Evolutionary conservation across 2,888 invertebrate genomes (phyloP).

Genomic region (Anoplius nigerrimus): DNA sequence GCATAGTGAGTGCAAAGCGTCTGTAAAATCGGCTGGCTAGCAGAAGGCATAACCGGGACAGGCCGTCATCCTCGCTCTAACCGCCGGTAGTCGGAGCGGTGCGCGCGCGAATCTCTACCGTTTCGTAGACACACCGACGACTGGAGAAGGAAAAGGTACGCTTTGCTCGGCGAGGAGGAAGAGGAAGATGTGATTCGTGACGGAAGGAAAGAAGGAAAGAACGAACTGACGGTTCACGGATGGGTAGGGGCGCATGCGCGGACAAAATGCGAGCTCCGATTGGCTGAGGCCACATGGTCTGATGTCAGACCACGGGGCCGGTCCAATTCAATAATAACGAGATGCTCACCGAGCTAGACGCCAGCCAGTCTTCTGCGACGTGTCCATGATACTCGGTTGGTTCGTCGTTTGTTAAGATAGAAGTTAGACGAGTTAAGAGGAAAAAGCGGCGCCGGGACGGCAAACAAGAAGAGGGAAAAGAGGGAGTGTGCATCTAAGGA

Average conservation of each 20-base stretch:
- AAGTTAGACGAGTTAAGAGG: too few species aligned
- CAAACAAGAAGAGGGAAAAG: background rate
- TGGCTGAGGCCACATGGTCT: conserved; percentile 84
- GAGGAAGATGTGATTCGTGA: conserved; percentile 18
- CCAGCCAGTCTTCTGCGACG: conserved; percentile 49
- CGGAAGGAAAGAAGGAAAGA: conserved; percentile 27
- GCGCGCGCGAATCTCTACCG: too few species aligned
- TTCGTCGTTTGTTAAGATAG: background rate
- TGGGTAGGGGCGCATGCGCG: conserved; percentile 64
- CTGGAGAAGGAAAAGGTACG: background rate
- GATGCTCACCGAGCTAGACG: conserved; percentile 64
- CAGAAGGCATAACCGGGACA: too few species aligned
- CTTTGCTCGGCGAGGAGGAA: background rate
- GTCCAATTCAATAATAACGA: conserved; percentile 75
- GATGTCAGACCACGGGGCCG: conserved; percentile 84
- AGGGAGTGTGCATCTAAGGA: background rate
- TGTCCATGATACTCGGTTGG: conserved; percentile 28
- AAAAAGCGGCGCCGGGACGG: background rate
- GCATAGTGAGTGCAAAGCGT: too few species aligned
- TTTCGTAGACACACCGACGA: too few species aligned
- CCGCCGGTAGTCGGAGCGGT: too few species aligned
- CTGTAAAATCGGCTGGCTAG: too few species aligned
- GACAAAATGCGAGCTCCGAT: conserved; percentile 75
- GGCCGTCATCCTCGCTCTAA: too few species aligned
- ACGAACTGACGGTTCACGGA: conserved; percentile 31